phyloP scores from a whole-genome alignment of 2,797 vertebrate species.

The Hipposideros larvatus region DNA sequence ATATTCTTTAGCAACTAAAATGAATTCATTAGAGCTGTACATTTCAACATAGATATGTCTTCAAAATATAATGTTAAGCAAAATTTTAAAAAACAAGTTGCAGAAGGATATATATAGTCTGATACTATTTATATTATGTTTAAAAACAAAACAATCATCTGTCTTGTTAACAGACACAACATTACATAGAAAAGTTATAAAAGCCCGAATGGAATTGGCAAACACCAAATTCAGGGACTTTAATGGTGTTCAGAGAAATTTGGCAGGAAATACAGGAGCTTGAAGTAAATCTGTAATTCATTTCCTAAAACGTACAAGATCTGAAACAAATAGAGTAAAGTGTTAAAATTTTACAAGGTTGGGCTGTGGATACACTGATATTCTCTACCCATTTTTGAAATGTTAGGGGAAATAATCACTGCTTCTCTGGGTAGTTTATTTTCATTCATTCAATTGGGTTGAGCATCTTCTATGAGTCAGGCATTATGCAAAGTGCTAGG shows the following conservation, averaged over 20 bases:
- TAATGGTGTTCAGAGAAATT: neutral
- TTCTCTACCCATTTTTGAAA: neutral
- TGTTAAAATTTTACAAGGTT: neutral
- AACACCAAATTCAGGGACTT: neutral
- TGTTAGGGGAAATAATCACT: neutral
- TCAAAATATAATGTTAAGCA: constrained; percentile 34
- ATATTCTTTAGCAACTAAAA: neutral
- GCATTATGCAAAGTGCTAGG: neutral
- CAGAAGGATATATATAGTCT: neutral
- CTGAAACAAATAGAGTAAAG: constrained; percentile 14
- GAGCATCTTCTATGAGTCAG: neutral
- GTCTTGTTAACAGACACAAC: neutral
- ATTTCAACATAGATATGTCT: neutral
- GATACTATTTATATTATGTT: neutral
- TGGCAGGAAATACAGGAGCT: neutral
- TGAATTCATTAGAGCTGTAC: neutral
- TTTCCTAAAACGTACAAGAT: constrained; percentile 27
- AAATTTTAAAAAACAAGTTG: neutral
- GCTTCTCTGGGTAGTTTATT: neutral
- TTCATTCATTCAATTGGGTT: neutral
- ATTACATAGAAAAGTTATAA: neutral
- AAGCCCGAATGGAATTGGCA: neutral
- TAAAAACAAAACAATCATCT: neutral
- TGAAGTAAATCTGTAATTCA: neutral
- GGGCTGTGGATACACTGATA: neutral